phyloP scores from a whole-genome alignment of 37 sponge, comb jelly and placozoan genomes.

The Theonella swinhoei region DNA sequence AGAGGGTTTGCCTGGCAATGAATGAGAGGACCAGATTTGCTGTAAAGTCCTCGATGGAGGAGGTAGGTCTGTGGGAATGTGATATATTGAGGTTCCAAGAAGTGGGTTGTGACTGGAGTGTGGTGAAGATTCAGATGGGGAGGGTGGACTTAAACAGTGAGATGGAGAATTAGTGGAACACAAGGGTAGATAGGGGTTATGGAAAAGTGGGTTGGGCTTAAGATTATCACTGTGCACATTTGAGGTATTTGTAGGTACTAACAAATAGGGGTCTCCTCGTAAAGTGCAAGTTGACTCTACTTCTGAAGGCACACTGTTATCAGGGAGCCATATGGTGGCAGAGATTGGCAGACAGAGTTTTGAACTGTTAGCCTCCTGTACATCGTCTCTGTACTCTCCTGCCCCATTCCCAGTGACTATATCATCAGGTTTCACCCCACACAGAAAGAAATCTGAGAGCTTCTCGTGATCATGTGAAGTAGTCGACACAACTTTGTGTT shows the following conservation, averaged over 20 bases:
- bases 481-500: neutral
- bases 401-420: neutral
- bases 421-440: conserved; percentile 14
- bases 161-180: no score
- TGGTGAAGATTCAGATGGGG: no score
- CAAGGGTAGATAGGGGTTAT: no score
- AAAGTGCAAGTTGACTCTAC: neutral
- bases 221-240: no score
- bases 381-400: neutral
- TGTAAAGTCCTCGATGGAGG: neutral
- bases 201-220: no score
- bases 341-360: neutral
- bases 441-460: conserved; percentile 39
- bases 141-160: no score
- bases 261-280: neutral
- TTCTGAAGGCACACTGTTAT: neutral
- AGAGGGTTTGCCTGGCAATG: neutral
- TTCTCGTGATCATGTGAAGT: neutral
- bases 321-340: conserved; percentile 37
- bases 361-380: neutral
- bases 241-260: no score
- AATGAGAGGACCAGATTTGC: neutral
- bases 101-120: no score
- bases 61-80: neutral
- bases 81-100: neutral